Base-by-base conservation (phyloP, 2,113 vertebrate species). In the Carettochelys insculpta region DNA sequence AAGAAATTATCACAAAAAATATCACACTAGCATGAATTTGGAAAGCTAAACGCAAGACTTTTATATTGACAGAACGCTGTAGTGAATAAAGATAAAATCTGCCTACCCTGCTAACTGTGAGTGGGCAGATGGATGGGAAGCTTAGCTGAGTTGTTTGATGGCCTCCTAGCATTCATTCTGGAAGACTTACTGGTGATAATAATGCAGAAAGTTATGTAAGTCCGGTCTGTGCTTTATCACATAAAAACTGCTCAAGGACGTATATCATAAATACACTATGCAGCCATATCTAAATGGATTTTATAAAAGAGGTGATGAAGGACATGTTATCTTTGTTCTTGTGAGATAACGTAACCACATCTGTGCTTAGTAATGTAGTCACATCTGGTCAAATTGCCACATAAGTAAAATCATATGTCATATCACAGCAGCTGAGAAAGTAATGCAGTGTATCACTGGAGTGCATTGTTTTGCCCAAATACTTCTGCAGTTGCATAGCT, bases 141-240 rank as follows among this genome's bases (percentile, higher is more conserved):
- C 61, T 92, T 80, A 78, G 85, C 90, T 3, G 3, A 92, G 87
- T 34, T 88, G 31, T 56, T 89, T 94, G 77, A 84, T 89, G 83
- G 87, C 87, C 88, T 95, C 90, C 83, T 79, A 92, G 87, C 45
- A 95, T 92, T 95, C 0, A 0, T 95, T 95, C 81, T 95, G 94
- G 31, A 78, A 81, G 78, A 76, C 91, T 94, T 92, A 92, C 45
- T 92, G 87, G 79, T 89, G 92, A 94, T 94, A 92, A 94, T 88
- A 90, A 85, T 56, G 45, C 85, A 89, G 85, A 93, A 92, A 94
- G 79, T 71, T 88, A 81, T 84, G 81, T 19, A 86, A 11, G 52
- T 56, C 87, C 88, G 92, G 73, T 77, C 92, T 95, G 92, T 76
- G 45, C 43, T 95, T 95, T 89, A 58, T 94, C 94, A 95, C 56